Base-by-base conservation (phyloP, 2,797 vertebrate genomes). In the Jordanella pulchra region DNA sequence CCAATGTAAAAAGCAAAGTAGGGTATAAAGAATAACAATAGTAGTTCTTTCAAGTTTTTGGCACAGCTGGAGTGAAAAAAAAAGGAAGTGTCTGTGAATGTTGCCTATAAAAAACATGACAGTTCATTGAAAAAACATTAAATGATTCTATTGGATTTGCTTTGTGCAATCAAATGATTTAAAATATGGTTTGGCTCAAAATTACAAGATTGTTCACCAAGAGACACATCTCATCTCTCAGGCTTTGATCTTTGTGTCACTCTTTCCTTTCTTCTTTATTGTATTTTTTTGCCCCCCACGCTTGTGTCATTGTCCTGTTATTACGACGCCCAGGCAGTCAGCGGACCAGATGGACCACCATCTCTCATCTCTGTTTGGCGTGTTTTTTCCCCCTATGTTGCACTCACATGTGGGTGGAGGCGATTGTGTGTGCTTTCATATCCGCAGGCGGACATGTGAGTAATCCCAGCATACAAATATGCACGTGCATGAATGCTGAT, bases 301-400 rank as follows among this genome's bases (percentile, higher is more conserved):
- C 17, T 50, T 15, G 3, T 72, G 42, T 75, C 72, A 39, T 42
- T 65, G 55, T 69, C 65, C 56, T 39, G 77, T 84, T 27, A n/a
- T 48, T 54, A 27, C 47, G 85, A 85, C 77, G 78, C 76, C 56
- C 66, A 42, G 51, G 69, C 65, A 55, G 76, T 81, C 69, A 80
- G 82, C 4, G 42, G 69, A 61, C 79, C 90, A 91, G 89, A 89
- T 88, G 88, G 88, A 88, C 48, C 39, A 75, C 69, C 80, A 65
- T 79, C 2, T 35, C 70, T 86, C 81, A 76, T 79, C 76, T 71
- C 82, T 53, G 25, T 11, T 30, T 42, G 73, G 70, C 58, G 75
- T 70, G 56, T 23, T 61, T 23, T 61, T 75, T 77, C 64, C 72
- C 48, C 53, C 35, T 81, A 76, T 86, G 74, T 72, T 67, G 25